Evolutionary conservation across 2,113 vertebrate species (phyloP).

Genomic region (Alexandromys fortis): DNA sequence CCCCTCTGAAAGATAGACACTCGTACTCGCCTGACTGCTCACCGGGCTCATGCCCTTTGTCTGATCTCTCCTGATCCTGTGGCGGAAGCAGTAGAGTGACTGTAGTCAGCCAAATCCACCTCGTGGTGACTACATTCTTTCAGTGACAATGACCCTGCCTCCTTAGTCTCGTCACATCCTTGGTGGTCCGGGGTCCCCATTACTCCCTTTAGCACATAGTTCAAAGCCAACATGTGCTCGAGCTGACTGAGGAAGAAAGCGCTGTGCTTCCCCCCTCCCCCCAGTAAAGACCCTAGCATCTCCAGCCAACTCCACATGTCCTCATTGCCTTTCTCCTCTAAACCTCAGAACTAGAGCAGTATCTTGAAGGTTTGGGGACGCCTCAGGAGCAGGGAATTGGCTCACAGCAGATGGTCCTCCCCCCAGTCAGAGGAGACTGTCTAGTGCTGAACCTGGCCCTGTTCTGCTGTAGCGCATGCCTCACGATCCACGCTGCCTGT

Average conservation of each 20-base stretch:
- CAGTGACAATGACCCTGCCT: neutral
- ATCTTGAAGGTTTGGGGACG: neutral
- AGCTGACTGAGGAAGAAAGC: neutral
- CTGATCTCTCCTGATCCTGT: neutral
- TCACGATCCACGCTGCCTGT: too few species aligned
- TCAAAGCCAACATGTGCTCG: rapidly evolving
- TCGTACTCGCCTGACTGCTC: too few species aligned
- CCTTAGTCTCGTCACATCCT: too few species aligned
- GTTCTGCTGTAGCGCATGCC: rapidly evolving
- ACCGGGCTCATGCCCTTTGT: neutral
- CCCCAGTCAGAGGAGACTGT: neutral
- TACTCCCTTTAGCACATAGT: neutral
- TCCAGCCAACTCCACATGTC: rapidly evolving
- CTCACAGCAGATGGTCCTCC: neutral
- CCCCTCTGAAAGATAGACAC: neutral
- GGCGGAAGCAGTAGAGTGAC: neutral
- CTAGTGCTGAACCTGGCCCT: neutral
- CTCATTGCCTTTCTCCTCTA: neutral
- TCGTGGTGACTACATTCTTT: neutral
- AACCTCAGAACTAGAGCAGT: neutral
- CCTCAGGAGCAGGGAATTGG: neutral
- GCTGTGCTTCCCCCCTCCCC: neutral
- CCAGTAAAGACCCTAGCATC: neutral
- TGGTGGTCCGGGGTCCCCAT: neutral
- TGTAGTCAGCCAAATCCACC: neutral